Conservation (phyloP, 2,888 invertebrate species). For the Spisula subtruncata region DNA sequence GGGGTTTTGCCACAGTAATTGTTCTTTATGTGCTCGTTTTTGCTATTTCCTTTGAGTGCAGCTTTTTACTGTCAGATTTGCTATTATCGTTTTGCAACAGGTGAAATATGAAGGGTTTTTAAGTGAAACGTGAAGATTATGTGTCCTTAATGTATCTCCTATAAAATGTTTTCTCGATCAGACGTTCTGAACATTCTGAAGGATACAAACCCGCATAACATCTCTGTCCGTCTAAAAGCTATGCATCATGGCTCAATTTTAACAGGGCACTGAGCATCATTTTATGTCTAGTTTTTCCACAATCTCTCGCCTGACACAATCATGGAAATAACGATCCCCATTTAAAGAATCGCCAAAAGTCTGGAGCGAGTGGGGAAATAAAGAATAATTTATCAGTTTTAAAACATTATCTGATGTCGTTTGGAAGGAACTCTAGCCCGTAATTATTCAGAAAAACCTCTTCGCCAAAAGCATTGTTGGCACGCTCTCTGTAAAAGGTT, state of each 20-base stretch:
- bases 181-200: not conserved
- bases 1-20: too few relatives aligned
- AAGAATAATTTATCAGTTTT: conserved; percentile 29
- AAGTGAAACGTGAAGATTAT: not conserved
- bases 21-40: too few relatives aligned
- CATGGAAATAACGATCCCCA: not conserved
- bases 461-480: conserved; percentile 2
- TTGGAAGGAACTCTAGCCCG: not conserved
- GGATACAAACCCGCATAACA: not conserved
- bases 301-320: not conserved
- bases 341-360: conserved; percentile 15
- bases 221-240: not conserved
- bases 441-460: conserved; percentile 16
- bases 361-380: not conserved
- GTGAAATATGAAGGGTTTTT: too few relatives aligned
- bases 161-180: not conserved
- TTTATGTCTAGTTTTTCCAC: not conserved
- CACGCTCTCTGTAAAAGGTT: conserved; percentile 24
- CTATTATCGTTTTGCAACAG: too few relatives aligned
- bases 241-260: not conserved
- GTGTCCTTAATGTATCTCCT: not conserved
- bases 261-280: too few relatives aligned
- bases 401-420: conserved; percentile 15
- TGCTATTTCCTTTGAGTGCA: too few relatives aligned
- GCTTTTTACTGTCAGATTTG: too few relatives aligned